phyloP scores from a whole-genome alignment of 92 coral and sea anemone species.

The Anthopleura xanthogrammica region DNA sequence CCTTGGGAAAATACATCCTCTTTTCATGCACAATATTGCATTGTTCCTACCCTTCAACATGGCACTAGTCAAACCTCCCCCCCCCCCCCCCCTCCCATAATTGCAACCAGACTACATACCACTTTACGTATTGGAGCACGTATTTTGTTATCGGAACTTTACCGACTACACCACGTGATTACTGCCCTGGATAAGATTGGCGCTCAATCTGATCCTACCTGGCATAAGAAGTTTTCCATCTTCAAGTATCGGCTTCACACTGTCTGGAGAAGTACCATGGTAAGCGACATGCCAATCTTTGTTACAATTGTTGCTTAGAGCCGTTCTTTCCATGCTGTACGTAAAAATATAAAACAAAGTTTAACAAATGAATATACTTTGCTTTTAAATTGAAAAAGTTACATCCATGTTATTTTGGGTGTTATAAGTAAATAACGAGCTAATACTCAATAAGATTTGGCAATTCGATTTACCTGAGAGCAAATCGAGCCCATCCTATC shows the following conservation, averaged over 20 bases:
- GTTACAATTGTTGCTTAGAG: conserved; percentile 48
- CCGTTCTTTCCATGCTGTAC: conserved; percentile 62
- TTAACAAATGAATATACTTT: not conserved
- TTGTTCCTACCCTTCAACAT: too few relatives aligned
- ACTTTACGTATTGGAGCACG: not conserved
- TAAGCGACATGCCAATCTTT: conserved; percentile 83
- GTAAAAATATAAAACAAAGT: too few relatives aligned
- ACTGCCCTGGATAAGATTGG: not conserved
- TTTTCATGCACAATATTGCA: too few relatives aligned
- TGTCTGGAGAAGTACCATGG: conserved; percentile 74
- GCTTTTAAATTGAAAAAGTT: too few relatives aligned
- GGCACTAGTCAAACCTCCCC: too few relatives aligned
- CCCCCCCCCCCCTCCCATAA: too few relatives aligned
- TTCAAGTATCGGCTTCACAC: conserved; percentile 61
- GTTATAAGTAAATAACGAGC: too few relatives aligned
- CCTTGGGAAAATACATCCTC: too few relatives aligned
- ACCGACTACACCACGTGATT: too few relatives aligned
- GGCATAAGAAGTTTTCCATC: conserved; percentile 76
- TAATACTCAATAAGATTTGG: too few relatives aligned
- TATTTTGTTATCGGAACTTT: not conserved
- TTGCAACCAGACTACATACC: too few relatives aligned
- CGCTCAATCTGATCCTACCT: conserved; percentile 34
- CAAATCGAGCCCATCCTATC: conserved; percentile 84
- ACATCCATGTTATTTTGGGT: too few relatives aligned
- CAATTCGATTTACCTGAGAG: conserved; percentile 48